Percentiles rank a stretch among this genome's conserved stretches.
These are phyloP conservation scores for Lacerta viridis DNA, from an alignment of 2,797 vertebrate genomes.

Conservation along the genomic window DNA sequence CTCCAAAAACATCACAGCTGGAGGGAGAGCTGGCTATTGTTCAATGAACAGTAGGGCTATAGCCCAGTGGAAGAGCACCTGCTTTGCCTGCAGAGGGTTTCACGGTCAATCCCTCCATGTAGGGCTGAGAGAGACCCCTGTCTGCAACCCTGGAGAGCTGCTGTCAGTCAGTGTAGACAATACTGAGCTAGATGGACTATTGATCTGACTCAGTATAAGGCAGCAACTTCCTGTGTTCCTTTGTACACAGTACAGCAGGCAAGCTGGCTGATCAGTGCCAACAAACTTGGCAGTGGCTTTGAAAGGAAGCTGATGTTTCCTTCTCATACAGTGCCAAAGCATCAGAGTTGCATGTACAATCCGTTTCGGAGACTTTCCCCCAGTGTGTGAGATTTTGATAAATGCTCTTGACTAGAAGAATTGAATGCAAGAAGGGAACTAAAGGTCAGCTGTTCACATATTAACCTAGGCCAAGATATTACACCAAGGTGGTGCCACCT, in stretches of 20 bases:
- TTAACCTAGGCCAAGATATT: neutral
- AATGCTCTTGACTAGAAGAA: neutral
- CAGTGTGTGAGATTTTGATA: conserved; percentile 29
- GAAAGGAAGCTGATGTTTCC: conserved; percentile 7
- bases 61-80: too few relatives aligned
- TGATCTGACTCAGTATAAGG: too few relatives aligned
- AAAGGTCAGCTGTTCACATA: neutral
- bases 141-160: too few relatives aligned
- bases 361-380: neutral
- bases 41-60: rapidly evolving
- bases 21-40: neutral
- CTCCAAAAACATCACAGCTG: neutral
- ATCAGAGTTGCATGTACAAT: rapidly evolving
- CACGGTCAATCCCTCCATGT: too few relatives aligned
- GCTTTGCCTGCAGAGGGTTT: too few relatives aligned
- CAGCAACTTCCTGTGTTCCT: too few relatives aligned
- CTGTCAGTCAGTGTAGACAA: too few relatives aligned
- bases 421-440: neutral
- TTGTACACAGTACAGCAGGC: neutral
- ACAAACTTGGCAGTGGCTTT: neutral
- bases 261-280: rapidly evolving
- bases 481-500: neutral
- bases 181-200: too few relatives aligned
- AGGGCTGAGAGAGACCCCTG: too few relatives aligned
- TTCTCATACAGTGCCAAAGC: rapidly evolving